Evolutionary conservation across 2,797 vertebrate genomes (phyloP).

Genomic region (Epinephelus malabaricus): DNA sequence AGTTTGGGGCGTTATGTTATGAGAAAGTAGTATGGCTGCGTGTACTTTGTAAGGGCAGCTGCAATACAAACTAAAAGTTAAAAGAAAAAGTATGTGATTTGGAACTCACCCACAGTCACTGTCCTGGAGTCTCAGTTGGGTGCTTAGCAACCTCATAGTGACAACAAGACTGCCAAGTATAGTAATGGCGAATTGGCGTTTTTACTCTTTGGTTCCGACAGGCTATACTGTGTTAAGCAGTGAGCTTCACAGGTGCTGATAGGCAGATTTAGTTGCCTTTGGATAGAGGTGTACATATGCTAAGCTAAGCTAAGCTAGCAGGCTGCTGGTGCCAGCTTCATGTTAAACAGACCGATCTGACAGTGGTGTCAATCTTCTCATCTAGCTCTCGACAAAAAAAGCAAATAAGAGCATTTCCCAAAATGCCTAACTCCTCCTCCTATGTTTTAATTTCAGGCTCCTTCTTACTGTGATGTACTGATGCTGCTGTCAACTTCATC

Average conservation of each 20-base stretch:
- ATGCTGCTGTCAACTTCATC: conserved; percentile 41
- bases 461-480: background rate
- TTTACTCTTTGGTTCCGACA: background rate
- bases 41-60: no score
- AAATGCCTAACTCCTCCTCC: background rate
- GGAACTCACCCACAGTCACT: no score
- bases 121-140: background rate
- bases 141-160: background rate
- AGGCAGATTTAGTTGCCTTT: background rate
- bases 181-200: background rate
- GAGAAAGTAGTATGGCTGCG: no score
- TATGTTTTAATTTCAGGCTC: background rate
- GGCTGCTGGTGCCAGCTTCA: background rate
- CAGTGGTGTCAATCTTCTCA: background rate
- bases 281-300: background rate
- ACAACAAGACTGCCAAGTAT: background rate
- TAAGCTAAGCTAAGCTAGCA: background rate
- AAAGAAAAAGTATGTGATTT: no score
- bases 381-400: background rate
- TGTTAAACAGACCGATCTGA: background rate
- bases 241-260: background rate
- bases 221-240: background rate
- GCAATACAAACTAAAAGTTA: no score
- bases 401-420: background rate
- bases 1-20: no score